Percentiles rank a stretch among this genome's conserved stretches.
Evolutionary conservation across 1,140 invertebrate species (phyloP).

Genomic region (Chymomyza costata): DNA sequence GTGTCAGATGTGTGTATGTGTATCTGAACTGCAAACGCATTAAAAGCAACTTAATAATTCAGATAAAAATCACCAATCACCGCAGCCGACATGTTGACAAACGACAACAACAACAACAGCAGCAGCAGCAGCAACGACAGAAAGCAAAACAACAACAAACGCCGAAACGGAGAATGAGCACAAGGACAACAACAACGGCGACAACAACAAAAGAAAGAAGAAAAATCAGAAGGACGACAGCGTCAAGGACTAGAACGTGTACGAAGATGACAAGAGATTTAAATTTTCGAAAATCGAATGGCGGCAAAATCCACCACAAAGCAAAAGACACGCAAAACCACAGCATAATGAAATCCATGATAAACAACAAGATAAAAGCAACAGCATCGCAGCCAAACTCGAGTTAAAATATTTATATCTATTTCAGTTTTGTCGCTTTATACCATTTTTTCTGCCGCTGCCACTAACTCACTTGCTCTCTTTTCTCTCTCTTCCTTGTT

Average conservation of each 20-base stretch:
- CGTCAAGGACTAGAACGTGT: constrained; percentile 11
- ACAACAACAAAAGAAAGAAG: background rate
- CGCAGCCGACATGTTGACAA: constrained; percentile 66
- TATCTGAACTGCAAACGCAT: constrained; percentile 67
- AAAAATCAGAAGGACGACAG: too few relatives aligned
- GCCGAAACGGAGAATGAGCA: too few relatives aligned
- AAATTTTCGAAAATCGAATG: constrained; percentile 71
- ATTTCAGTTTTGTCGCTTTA: constrained; percentile 56
- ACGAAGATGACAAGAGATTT: constrained; percentile 61
- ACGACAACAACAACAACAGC: constrained; percentile 49
- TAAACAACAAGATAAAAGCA: constrained; percentile 67
- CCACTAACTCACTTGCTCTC: too few relatives aligned
- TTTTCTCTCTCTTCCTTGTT: too few relatives aligned
- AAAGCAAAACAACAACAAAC: background rate
- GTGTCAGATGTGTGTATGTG: constrained; percentile 15
- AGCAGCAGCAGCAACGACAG: constrained; percentile 2
- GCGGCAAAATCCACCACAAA: constrained; percentile 70
- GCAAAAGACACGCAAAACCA: constrained; percentile 42
- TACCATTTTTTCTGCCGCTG: too few relatives aligned
- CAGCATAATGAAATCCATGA: constrained; percentile 64
- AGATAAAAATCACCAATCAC: constrained; percentile 71
- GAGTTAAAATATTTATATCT: constrained; percentile 59
- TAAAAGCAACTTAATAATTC: constrained; percentile 72
- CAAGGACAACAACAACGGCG: background rate
- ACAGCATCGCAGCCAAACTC: constrained; percentile 30